These are phyloP conservation scores for Petrolisthes manimaculis DNA, from an alignment of 2,888 invertebrate species.

Conservation along the genomic window DNA sequence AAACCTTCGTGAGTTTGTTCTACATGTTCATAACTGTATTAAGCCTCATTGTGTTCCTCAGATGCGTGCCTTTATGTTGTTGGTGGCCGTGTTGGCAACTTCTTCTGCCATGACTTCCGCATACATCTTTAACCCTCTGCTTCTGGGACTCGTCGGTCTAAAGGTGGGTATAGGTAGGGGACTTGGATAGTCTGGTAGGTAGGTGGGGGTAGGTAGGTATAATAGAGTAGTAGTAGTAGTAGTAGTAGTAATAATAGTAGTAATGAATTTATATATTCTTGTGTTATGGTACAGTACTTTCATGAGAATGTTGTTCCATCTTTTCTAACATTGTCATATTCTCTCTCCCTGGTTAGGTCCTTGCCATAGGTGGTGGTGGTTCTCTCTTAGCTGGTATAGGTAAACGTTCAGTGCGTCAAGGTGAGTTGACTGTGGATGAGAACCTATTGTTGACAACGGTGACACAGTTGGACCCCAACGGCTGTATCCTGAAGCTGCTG, in stretches of 20 bases:
- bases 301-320: too few species aligned
- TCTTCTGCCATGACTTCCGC: not conserved
- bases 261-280: too few species aligned
- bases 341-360: not conserved
- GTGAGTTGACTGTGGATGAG: not conserved
- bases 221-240: too few species aligned
- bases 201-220: too few species aligned
- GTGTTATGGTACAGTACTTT: too few species aligned
- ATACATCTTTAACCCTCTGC: not conserved
- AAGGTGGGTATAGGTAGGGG: too few species aligned
- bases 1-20: too few species aligned
- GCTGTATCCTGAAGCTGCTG: conserved; percentile 53
- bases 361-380: too few species aligned
- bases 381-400: not conserved
- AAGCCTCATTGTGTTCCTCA: too few species aligned
- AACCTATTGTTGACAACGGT: conserved; percentile 41
- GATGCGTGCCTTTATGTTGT: not conserved
- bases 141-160: not conserved
- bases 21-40: too few species aligned
- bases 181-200: too few species aligned
- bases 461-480: conserved; percentile 31
- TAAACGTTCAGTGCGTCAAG: not conserved
- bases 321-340: not conserved
- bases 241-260: too few species aligned
- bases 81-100: not conserved